phyloP scores from a whole-genome alignment of 2,888 invertebrate species.

The Nomada ferruginata region DNA sequence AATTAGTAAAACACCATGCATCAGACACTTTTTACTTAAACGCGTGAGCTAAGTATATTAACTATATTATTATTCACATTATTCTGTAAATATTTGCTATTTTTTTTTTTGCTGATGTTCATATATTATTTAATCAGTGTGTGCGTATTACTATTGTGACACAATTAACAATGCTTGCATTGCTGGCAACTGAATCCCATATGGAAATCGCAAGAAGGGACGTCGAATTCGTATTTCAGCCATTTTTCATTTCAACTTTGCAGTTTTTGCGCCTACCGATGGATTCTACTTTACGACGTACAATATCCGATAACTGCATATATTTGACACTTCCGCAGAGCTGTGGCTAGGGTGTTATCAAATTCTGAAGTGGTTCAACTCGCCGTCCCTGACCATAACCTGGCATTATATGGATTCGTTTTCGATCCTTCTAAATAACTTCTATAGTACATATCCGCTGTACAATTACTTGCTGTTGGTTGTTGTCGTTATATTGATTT shows the following conservation, averaged over 20 bases:
- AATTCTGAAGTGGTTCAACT: constrained; percentile 57
- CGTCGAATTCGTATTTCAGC: no score
- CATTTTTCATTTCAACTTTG: background rate
- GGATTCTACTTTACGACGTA: constrained; percentile 33
- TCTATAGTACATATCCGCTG: background rate
- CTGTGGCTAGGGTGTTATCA: constrained; percentile 53
- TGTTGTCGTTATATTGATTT: background rate
- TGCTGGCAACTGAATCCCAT: no score
- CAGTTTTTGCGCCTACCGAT: constrained; percentile 32
- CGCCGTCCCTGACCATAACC: constrained; percentile 43
- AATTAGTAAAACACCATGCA: no score
- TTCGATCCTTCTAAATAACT: constrained; percentile 34
- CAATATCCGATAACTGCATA: constrained; percentile 50
- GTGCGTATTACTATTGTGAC: background rate
- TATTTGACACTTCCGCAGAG: constrained; percentile 33
- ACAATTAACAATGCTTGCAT: no score
- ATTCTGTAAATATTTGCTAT: no score
- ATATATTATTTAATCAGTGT: background rate
- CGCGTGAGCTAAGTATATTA: background rate
- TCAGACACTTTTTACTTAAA: background rate
- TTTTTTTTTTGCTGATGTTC: no score
- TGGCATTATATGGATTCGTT: constrained; percentile 29
- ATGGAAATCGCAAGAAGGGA: no score
- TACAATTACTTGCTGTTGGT: constrained; percentile 11
- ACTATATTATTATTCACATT: no score